Base-by-base conservation (phyloP, 2,797 vertebrate species). In the Oryzias sinensis region DNA sequence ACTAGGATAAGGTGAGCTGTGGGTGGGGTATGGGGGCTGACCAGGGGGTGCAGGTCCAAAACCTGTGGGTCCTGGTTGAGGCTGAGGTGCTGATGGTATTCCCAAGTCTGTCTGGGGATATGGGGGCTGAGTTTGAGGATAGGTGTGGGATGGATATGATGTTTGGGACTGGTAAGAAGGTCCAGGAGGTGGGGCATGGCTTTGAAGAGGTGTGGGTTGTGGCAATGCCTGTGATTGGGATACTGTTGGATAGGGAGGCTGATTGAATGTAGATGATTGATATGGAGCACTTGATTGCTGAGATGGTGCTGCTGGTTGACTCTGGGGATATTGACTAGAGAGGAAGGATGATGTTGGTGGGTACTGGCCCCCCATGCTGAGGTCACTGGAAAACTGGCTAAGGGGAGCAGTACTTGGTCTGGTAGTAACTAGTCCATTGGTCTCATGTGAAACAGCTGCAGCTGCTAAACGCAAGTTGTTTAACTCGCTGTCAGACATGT, bases 401-500 rank as follows among this genome's bases (percentile, higher is more conserved):
- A 95, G 41, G 1, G 94, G 92, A 1, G 91, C 79, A 0, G 94
- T 90, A 57, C 87, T 92, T 24, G 91, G 91, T 76, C 93, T 93
- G 1, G 88, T 72, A 60, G 89, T 85, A 66, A 94, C 81, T 24
- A 96, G 87, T 47, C 90, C 77, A 3, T 91, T 80, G 2, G 84
- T 59, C 5, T 97, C 94, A 1, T 94, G 95, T 49, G 93, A 96
- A 33, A 93, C 80, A 53, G 88, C 90, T 43, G 89, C 88, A 43
- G 90, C 88, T 3, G 93, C 92, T 17, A 97, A 92, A 50, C 93
- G 93, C 58, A 98, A 86, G 79, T 96, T 96, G 87, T 96, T 96
- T 76, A 99, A 93, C 79, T 99, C 97, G 5, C 96, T 98, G 83
- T 99, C 97, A 0, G 97, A 98, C 91, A 97, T 94, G 74, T 98